A percentile compares a stretch with the other conserved stretches of the same genome.
Conservation (phyloP, 2,888 invertebrate species). For the Venusia cambrica region DNA sequence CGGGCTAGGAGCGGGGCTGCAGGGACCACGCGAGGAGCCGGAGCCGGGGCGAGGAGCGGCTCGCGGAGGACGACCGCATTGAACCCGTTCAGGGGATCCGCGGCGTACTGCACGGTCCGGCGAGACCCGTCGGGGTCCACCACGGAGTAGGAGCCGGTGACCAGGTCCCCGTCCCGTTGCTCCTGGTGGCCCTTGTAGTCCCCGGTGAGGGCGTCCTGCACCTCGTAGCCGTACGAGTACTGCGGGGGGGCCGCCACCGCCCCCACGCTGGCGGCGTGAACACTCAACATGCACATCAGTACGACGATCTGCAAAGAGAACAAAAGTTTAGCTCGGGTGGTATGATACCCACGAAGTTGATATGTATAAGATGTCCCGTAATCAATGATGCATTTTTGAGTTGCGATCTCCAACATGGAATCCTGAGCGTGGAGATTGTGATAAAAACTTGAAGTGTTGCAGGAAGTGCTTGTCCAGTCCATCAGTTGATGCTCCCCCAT, state of each 20-base stretch:
- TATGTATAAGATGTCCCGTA: no score
- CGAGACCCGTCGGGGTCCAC: slow-evolving; percentile 80
- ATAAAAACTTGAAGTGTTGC: no score
- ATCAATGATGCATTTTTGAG: no score
- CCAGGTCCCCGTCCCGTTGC: slow-evolving; percentile 78
- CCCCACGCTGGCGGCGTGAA: slow-evolving; percentile 58
- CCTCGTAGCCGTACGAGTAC: slow-evolving; percentile 81
- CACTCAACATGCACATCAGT: slow-evolving; percentile 67
- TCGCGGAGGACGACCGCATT: slow-evolving; percentile 80
- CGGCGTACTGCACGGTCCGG: slow-evolving; percentile 79
- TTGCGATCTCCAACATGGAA: no score
- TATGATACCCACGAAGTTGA: no score
- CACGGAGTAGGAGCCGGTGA: slow-evolving; percentile 79
- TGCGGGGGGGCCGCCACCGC: slow-evolving; percentile 72
- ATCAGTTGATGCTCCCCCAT: no score
- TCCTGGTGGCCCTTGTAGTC: slow-evolving; percentile 82
- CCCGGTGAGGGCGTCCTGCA: slow-evolving; percentile 80
- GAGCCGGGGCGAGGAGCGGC: slow-evolving; percentile 57
- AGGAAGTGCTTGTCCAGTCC: no score
- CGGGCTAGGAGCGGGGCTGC: slow-evolving; percentile 40
- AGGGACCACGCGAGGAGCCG: slow-evolving; percentile 47
- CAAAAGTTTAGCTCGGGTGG: neutral
- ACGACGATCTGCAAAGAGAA: slow-evolving; percentile 67
- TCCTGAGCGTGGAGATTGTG: no score
- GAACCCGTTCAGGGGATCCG: slow-evolving; percentile 79